Evolutionary conservation across 1,140 invertebrate species (phyloP).

Genomic region (Heliconius congener): DNA sequence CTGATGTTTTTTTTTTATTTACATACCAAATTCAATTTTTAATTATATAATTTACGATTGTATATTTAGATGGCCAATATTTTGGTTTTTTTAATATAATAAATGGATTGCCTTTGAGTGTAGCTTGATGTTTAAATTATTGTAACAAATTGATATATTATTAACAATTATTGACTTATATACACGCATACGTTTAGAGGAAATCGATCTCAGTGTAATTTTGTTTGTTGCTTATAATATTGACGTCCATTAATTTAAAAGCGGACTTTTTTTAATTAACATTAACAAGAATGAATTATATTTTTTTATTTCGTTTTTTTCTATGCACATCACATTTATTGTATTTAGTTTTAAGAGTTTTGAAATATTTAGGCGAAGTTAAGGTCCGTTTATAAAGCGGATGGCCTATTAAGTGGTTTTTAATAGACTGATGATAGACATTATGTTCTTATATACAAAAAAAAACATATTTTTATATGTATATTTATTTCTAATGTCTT

Average conservation of each 20-base stretch:
- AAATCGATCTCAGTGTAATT: slow-evolving; percentile 11
- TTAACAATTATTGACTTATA: slow-evolving; percentile 2
- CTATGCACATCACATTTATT: slow-evolving; percentile 14
- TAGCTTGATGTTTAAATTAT: background rate
- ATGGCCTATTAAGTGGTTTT: slow-evolving; percentile 65
- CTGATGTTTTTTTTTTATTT: slow-evolving; percentile 9
- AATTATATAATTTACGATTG: background rate
- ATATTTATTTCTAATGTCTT: slow-evolving; percentile 18
- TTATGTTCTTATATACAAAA: slow-evolving; percentile 34
- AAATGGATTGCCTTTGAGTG: background rate
- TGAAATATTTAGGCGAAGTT: slow-evolving; percentile 51
- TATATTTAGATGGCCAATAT: slow-evolving; percentile 3
- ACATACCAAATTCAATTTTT: background rate
- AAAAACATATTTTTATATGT: slow-evolving; percentile 31
- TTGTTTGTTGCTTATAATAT: background rate
- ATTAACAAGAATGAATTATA: slow-evolving; percentile 2
- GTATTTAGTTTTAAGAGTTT: slow-evolving; percentile 13
- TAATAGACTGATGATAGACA: slow-evolving; percentile 61
- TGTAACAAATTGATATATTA: slow-evolving; percentile 1
- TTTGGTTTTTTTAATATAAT: background rate
- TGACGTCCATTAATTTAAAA: background rate
- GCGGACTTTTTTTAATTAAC: background rate
- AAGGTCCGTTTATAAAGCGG: slow-evolving; percentile 46
- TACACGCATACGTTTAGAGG: background rate
- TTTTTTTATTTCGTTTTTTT: slow-evolving; percentile 1